A percentile compares a stretch with the other conserved stretches of the same genome.
These are phyloP conservation scores for Hypotaenidia philippensis DNA, from an alignment of 2,797 vertebrate genomes.

Conservation along the genomic window DNA sequence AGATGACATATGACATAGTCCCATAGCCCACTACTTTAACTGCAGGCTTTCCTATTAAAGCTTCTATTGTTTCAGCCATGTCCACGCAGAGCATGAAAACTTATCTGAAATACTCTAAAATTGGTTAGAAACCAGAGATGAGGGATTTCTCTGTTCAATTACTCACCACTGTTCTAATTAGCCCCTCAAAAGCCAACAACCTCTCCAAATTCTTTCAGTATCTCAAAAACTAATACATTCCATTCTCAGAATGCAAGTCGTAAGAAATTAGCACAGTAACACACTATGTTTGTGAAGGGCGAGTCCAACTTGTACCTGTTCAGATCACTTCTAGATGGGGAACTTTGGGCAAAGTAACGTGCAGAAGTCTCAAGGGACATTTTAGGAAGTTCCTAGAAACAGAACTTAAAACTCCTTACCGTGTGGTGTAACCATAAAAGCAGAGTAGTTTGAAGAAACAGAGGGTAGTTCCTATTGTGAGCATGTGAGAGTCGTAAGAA, in stretches of 20 bases:
- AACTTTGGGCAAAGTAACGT: background rate
- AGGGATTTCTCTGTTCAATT: background rate
- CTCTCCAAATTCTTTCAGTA: background rate
- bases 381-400: slow-evolving; percentile 27
- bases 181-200: background rate
- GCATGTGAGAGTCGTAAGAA: background rate
- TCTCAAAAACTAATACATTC: background rate
- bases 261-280: background rate
- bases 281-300: background rate
- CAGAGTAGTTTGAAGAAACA: background rate
- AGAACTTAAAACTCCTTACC: background rate
- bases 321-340: background rate
- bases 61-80: background rate
- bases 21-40: background rate
- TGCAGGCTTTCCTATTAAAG: background rate
- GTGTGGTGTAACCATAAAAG: background rate
- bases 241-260: background rate
- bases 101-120: background rate
- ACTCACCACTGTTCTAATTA: background rate
- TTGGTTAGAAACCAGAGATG: background rate
- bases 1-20: background rate
- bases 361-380: background rate
- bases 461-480: background rate
- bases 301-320: background rate
- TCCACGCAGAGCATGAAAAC: background rate